phyloP scores from a whole-genome alignment of 2,113 vertebrate genomes.

The Hippocampus zosterae region DNA sequence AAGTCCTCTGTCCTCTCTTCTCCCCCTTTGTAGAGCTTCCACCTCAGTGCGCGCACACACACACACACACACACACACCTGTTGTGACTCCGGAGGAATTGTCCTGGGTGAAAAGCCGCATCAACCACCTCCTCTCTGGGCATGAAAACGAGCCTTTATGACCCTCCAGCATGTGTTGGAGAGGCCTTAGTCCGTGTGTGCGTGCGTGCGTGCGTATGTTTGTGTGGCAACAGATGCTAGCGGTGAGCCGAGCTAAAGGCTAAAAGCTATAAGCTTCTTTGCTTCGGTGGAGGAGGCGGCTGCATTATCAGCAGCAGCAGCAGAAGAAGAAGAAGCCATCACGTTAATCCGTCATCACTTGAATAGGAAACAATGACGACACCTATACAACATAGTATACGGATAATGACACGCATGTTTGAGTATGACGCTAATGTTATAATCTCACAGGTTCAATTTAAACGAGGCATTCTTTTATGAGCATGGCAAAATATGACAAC shows the following conservation, averaged over 20 bases:
- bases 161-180: conserved; percentile 48
- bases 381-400: not conserved
- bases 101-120: conserved; percentile 53
- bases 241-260: conserved; percentile 23
- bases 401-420: not conserved
- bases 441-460: conserved; percentile 15
- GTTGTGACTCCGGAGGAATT: conserved; percentile 67
- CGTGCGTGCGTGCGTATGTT: not conserved
- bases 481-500: not conserved
- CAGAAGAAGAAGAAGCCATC: conserved; percentile 28
- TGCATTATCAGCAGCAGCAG: conserved; percentile 19
- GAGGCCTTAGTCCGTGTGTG: conserved; percentile 24
- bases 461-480: not conserved
- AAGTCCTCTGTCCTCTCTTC: conserved; percentile 50
- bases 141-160: conserved; percentile 44
- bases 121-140: conserved; percentile 25
- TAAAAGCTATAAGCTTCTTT: conserved; percentile 63
- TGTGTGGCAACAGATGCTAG: conserved; percentile 55
- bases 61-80: conserved; percentile 53
- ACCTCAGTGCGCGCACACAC: conserved; percentile 39
- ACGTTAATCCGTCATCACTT: conserved; percentile 53
- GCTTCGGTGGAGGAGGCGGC: conserved; percentile 25
- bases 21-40: conserved; percentile 37
- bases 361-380: conserved; percentile 36
- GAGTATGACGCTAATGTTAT: not conserved